Base-by-base conservation (phyloP, 2,113 vertebrate species). In the Uria aalge region DNA sequence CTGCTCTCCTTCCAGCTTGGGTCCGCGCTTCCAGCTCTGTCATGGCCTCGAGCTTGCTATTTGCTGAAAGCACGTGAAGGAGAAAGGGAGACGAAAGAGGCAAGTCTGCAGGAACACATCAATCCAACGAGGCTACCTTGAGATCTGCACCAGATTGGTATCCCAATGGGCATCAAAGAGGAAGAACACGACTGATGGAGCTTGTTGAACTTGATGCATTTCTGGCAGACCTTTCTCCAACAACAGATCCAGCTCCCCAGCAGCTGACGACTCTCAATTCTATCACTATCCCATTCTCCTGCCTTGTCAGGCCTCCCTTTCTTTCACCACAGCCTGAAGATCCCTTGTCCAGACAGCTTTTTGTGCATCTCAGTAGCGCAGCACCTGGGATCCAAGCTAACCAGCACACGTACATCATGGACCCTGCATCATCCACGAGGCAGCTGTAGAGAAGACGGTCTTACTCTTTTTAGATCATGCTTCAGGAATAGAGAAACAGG, bases 331-430 rank as follows among this genome's bases (percentile, higher is more conserved):
- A 63, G 60, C 17, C 50, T 26, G 30, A 23, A 69, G 29, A 80
- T 13, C 22, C 29, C 41, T 41, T 66, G 21, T 23, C 55, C 45
- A 11, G 27, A 24, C 48, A 68, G 36, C 38, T 15, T 56, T 45
- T 26, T 19, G 32, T 34, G 81, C 36, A 52, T 6, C 34, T 59
- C 81, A 23, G 41, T 10, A 74, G 59, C 0, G 1, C 50, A 26
- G 15, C 34, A 72, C 29, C 19, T 12, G 29, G 36, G 78, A 66
- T 10, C 56, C 69, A 32, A 55, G 12, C 40, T 11, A 16, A 47
- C 13, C n/a, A 48, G 45, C 81, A 85, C 0, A 0, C 1, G 11
- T 24, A 29, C 91, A 20, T 13, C 63, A 8, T 50, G 1, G 24
- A 71, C 80, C 24, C 83, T 8, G 11, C 2, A 26, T 3, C 69